Conservation (phyloP, 2,797 vertebrate species). For the Cirrhinus mrigala region DNA sequence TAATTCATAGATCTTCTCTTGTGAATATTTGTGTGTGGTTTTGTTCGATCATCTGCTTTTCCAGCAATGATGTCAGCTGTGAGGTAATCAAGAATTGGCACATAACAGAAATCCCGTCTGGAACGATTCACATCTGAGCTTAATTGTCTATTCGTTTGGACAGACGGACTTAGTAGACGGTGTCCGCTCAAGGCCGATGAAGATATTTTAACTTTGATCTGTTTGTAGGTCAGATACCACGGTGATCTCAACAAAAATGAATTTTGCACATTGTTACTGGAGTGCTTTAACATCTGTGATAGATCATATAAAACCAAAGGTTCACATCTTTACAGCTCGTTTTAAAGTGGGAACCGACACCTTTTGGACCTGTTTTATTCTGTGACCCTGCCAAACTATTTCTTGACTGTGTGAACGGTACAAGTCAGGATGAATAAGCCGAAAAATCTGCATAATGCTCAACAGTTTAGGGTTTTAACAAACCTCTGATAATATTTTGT, state of each 20-base stretch:
- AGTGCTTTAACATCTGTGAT: conserved; percentile 28
- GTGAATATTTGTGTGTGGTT: background rate
- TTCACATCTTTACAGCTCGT: conserved; percentile 3
- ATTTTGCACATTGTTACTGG: conserved; percentile 11
- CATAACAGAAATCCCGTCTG: conserved; percentile 12
- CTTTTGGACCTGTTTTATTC: background rate
- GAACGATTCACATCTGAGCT: conserved; percentile 8
- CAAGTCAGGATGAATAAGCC: background rate
- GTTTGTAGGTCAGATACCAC: conserved; percentile 37
- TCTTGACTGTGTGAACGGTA: background rate
- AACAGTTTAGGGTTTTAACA: background rate
- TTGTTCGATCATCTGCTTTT: conserved; percentile 20
- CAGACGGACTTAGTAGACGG: background rate
- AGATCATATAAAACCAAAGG: background rate
- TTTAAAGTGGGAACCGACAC: conserved; percentile 5
- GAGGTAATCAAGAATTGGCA: conserved; percentile 12
- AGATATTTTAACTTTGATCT: conserved; percentile 22
- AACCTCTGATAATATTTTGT: background rate
- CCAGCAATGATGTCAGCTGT: conserved; percentile 1
- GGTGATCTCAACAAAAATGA: conserved; percentile 29
- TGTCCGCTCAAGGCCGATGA: background rate
- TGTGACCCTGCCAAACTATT: conserved; percentile 3
- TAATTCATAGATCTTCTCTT: conserved; percentile 3
- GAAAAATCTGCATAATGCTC: background rate
- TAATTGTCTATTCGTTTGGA: conserved; percentile 23